Base-by-base conservation (phyloP, 2,113 vertebrate genomes). In the Anseranas semipalmata region DNA sequence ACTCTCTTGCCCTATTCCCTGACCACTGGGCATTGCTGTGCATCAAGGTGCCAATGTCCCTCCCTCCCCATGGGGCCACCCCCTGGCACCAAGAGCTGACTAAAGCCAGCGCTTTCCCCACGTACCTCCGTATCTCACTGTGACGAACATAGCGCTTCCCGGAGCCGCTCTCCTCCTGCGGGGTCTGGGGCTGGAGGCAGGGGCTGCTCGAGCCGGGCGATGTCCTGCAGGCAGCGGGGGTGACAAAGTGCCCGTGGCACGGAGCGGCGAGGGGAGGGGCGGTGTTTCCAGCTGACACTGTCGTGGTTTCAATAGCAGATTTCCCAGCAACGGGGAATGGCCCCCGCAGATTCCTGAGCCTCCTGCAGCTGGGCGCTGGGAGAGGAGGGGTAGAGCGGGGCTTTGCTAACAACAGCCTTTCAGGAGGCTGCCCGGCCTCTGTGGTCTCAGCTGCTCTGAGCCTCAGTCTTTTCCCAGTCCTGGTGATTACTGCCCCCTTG, bases 91-190 rank as follows among this genome's bases (percentile, higher is more conserved):
- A 12, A 16, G 50, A 55, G 91, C 60, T 19, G 74, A 45, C 39
- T 11, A 45, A 48, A 52, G 45, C 53, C 0, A 0, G 7, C 15
- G 28, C 41, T 78, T 50, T 46, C 53, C 55, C 33, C 59, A 39
- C 45, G 8, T 91, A 96, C 96, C 95, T 96, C 97, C 89, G 2
- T 96, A 95, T 63, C 89, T 96, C 90, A 97, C 95, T 0, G 16
- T 97, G 50, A 95, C 3, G 5, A 97, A 97, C 96, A 91, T 74
- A 39, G 68, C 0, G 27, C 35, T 60, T 9, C 58, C 35, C 15
- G 10, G 79, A 14, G 48, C 68, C 7, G n/a, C n/a, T n/a, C n/a
- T n/a, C n/a, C n/a, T n/a, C n/a, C n/a, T n/a, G 35, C 21, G 7
- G 58, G 48, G 7, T 15, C 22, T 18, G 5, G 32, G 30, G 6